Percentiles rank a stretch among this genome's conserved stretches.
Evolutionary conservation across 2,888 invertebrate genomes (phyloP).

Genomic region (Leptarthrus brevirostris): DNA sequence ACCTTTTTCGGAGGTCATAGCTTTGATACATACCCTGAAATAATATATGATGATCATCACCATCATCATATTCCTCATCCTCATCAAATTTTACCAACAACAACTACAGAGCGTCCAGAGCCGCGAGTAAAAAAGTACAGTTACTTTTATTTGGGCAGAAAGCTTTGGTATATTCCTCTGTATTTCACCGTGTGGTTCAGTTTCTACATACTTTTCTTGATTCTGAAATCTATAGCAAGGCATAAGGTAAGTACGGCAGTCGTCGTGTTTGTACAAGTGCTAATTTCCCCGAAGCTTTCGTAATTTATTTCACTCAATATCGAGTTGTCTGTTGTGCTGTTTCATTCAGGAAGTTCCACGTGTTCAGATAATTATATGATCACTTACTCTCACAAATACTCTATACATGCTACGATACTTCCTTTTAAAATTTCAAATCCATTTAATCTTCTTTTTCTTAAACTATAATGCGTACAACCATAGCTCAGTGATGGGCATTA

Average conservation of each 20-base stretch:
- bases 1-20: constrained; percentile 53
- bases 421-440: no score
- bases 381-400: no score
- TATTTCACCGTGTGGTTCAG: constrained; percentile 75
- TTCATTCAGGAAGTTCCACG: no score
- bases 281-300: no score
- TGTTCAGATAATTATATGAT: no score
- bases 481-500: no score
- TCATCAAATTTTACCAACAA: constrained; percentile 60
- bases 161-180: constrained; percentile 77
- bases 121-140: constrained; percentile 72
- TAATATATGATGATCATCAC: constrained; percentile 58
- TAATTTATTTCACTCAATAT: no score
- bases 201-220: constrained; percentile 74
- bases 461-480: no score
- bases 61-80: constrained; percentile 57
- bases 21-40: constrained; percentile 59
- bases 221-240: constrained; percentile 75
- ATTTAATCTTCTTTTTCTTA: no score
- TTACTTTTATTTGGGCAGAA: constrained; percentile 77
- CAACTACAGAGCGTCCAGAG: constrained; percentile 62
- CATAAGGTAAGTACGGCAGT: constrained; percentile 73
- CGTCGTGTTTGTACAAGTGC: no score
- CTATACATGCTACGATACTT: no score
- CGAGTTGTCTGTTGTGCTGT: no score